Evolutionary conservation across 2,888 invertebrate species (phyloP), one percentile per base, ranked within the genome.

Genomic region (Megaustenia siamemsis): DNA sequence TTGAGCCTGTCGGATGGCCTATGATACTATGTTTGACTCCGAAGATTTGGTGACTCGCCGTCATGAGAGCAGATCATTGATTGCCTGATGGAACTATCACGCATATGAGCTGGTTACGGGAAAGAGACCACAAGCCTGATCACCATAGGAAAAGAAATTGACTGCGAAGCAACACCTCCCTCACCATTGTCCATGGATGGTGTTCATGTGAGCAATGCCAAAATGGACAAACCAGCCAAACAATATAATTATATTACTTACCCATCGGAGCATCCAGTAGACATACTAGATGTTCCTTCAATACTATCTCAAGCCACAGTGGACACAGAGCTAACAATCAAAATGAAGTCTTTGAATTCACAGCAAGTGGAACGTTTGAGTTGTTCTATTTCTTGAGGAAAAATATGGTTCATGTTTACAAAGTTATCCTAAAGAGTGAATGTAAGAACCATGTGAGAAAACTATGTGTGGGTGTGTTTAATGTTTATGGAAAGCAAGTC

Each of bases 11-110:
- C 97, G 97, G 73, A 97, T 98, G 56, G 97, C 97, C 91, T 96
- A 97, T 93, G 97, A 97, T 94, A 95, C 97, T 84, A 95, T 97
- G 71, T 98, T 98, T 93, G 97, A 98, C 95, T 97, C 97, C 91
- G 97, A 97, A 93, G 97, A 97, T 93, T 95, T 97, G 89, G 97
- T 97, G 83, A 95, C 97, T 53, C 97, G 97, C 93, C 96, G 96
- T 90, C 96, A 97, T 92, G 97, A 97, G 40, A 95, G 0, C 97
- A 97, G 91, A 97, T 98, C 79, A 96, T 97, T 87, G 95, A 97
- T 71, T 97, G 97, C 93, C 95, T 98, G 69, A 95, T 97, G 94
- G 97, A 97, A 93, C 96, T 97, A 88, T 97, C 97, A 0, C 95
- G 97, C 84, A 95, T 97, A 84, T 97, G 97, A 5, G 89, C 90